Base-by-base conservation (phyloP, 2,888 invertebrate species). In the Leucophenga montana region DNA sequence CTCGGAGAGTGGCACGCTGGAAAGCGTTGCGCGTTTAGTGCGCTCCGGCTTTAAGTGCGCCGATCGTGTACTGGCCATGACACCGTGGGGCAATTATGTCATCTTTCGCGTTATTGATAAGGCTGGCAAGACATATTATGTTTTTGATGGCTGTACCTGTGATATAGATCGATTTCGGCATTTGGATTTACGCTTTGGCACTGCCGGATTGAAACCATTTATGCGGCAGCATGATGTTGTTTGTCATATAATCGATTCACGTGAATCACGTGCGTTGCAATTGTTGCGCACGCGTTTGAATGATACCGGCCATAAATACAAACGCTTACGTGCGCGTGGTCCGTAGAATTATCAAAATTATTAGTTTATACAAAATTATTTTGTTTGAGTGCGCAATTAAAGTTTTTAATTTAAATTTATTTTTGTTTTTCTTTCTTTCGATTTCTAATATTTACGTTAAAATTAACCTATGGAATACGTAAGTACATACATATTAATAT, bases 81-180 rank as follows among this genome's bases (percentile, higher is more conserved):
- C 89, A 0, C 87, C 87, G 1, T 88, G 87, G 87, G 88, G 87
- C 9, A 88, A 87, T 67, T 89, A 85, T 76, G 84, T 88, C 0
- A 80, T 86, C 1, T 89, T 88, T n/a, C 59, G 27, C 1, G 44
- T 14, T 0, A 46, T 22, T 1, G 16, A 62, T n/a, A 71, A 57
- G 1, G 44, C 69, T 6, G 9, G 11, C 1, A 68, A 73, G 33
- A 44, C 61, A 0, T 87, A 80, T 72, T 85, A 82, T 48, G 54
- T 88, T 0, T 88, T 86, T 31, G 85, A 88, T 71, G 88, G 88
- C 8, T 88, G 88, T 66, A 88, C 86, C 8, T 88, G 88, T 68
- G 84, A 88, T 71, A 73, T 88, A 18, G 79, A 85, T 68, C 85
- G 87, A 14, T 87, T 88, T 68, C 83, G 87, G 0, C 85, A 86